These are phyloP conservation scores for Morinoia aosen DNA, from an alignment of 2,888 invertebrate species.

Conservation along the genomic window DNA sequence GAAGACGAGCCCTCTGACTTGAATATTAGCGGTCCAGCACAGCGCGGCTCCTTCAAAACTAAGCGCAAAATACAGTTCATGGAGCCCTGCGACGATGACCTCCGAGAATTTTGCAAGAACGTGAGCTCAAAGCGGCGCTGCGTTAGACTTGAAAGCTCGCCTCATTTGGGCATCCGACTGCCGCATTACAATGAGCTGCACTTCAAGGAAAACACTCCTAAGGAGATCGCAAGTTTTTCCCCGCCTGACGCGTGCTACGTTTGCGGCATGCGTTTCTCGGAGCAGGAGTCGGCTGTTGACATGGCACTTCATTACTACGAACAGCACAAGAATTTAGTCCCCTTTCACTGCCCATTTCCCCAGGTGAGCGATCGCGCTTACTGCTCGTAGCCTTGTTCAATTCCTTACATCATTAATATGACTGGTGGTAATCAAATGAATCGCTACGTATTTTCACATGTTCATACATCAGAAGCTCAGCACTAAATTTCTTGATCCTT, in stretches of 20 bases:
- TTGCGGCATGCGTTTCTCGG: neutral
- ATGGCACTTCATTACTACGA: constrained; percentile 49
- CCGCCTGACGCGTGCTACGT: constrained; percentile 28
- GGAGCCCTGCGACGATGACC: neutral
- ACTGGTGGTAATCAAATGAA: no score
- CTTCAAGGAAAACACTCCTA: constrained; percentile 20
- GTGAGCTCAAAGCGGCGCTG: neutral
- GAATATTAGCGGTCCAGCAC: neutral
- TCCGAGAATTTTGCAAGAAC: neutral
- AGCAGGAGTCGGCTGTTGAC: constrained; percentile 3
- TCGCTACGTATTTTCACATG: no score
- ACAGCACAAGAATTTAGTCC: neutral
- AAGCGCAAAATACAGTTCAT: neutral
- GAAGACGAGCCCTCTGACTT: neutral
- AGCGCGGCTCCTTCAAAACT: neutral
- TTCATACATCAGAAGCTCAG: no score
- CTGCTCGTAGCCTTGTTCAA: neutral
- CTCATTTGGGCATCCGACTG: constrained; percentile 14
- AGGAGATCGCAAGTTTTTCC: neutral
- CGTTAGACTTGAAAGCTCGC: neutral
- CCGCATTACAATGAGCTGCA: neutral
- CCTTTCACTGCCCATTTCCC: constrained; percentile 35
- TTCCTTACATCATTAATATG: no score
- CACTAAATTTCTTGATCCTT: no score
- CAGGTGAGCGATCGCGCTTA: neutral